A percentile compares a stretch with the other conserved stretches of the same genome.
Conservation (phyloP, 2,797 vertebrate genomes). For the Falco naumanni region DNA sequence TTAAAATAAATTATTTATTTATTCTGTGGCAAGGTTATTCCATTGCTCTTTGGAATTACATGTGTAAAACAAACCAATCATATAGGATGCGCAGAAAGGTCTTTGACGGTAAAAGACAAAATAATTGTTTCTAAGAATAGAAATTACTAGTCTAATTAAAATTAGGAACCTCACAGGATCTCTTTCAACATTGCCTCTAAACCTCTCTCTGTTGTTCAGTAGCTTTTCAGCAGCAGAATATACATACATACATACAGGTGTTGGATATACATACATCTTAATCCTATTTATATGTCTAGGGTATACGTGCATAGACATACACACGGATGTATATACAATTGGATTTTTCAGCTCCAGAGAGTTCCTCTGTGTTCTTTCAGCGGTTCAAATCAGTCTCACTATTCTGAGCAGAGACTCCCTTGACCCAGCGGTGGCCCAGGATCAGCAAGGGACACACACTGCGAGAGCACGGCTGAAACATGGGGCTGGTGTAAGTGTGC, state of each 20-base stretch:
- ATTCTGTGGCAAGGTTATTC: background rate
- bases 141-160: background rate
- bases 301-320: background rate
- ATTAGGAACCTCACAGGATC: background rate
- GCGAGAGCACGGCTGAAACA: background rate
- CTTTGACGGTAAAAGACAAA: background rate
- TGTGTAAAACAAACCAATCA: background rate
- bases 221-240: background rate
- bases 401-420: background rate
- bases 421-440: too few relatives aligned
- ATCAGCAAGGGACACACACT: rapidly evolving
- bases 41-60: background rate
- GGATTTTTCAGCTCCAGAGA: background rate
- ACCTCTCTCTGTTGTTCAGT: background rate
- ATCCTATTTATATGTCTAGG: background rate
- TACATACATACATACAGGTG: background rate
- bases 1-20: background rate
- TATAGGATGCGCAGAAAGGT: background rate
- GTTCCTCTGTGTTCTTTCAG: background rate
- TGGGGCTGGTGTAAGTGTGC: rapidly evolving
- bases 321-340: background rate
- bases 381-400: background rate
- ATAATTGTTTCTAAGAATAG: background rate
- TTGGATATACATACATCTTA: background rate
- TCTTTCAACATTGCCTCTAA: background rate